Conservation (phyloP, 2,797 vertebrate genomes). For the Rhincodon typus region DNA sequence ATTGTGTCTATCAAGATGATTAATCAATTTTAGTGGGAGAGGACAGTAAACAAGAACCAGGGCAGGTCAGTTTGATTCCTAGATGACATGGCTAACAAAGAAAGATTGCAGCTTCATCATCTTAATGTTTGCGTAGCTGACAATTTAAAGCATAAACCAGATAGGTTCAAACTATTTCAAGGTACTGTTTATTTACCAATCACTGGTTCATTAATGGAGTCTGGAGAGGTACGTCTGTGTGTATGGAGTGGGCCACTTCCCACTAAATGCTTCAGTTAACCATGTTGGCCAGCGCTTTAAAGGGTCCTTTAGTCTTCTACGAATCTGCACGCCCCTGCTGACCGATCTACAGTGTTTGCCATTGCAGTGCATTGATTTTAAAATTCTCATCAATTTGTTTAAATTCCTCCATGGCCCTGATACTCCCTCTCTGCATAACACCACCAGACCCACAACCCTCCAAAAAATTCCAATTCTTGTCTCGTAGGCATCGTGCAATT, state of each 20-base stretch:
- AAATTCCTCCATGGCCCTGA: not conserved
- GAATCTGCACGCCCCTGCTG: not conserved
- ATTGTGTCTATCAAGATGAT: not conserved
- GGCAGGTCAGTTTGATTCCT: not conserved
- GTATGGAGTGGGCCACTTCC: not conserved
- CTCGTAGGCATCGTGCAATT: too few species aligned
- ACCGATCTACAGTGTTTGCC: not conserved
- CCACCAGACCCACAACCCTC: too few species aligned
- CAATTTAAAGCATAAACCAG: not conserved
- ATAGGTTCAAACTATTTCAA: not conserved
- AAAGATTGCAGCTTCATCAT: not conserved
- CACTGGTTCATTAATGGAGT: not conserved
- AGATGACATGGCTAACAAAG: not conserved
- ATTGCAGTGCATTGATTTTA: not conserved
- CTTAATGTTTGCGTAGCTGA: not conserved
- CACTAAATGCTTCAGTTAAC: not conserved
- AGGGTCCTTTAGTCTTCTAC: not conserved
- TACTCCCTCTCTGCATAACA: not conserved
- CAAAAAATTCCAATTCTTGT: too few species aligned
- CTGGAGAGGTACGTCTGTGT: not conserved
- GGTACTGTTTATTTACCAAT: not conserved
- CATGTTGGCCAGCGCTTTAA: not conserved
- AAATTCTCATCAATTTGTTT: not conserved
- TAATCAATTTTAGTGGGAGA: not conserved
- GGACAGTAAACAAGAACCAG: not conserved